Conservation (phyloP, 2,797 vertebrate genomes). For the Pseudochirops cupreus region DNA sequence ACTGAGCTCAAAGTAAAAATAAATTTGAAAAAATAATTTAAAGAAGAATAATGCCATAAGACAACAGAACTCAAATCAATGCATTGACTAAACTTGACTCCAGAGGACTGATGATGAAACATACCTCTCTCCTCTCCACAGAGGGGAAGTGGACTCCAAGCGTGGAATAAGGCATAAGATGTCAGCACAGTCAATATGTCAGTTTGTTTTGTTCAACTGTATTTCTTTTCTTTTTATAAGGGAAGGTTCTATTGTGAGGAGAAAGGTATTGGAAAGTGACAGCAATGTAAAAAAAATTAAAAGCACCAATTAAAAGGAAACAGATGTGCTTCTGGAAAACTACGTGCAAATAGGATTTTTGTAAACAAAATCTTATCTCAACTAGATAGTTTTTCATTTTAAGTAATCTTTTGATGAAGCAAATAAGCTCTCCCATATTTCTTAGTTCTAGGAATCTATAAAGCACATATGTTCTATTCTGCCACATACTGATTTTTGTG, state of each 20-base stretch:
- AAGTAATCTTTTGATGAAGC: not conserved
- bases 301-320: not conserved
- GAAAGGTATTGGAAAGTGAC: not conserved
- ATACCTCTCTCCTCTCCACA: not conserved
- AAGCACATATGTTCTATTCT: not conserved
- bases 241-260: not conserved
- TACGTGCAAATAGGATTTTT: not conserved
- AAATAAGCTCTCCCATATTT: not conserved
- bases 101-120: not conserved
- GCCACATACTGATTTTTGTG: no score
- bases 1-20: not conserved
- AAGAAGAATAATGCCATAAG: not conserved
- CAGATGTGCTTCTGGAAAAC: not conserved
- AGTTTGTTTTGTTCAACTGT: constrained; percentile 2
- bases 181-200: not conserved
- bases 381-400: constrained; percentile 5
- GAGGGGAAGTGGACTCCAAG: not conserved
- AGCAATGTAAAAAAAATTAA: constrained; percentile 10
- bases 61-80: not conserved
- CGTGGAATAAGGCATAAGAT: not conserved
- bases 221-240: not conserved
- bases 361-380: not conserved
- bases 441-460: not conserved
- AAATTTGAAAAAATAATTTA: not conserved
- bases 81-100: constrained; percentile 4